Evolutionary conservation across 2,888 invertebrate species (phyloP).

Genomic region (Drosophila pullipes): DNA sequence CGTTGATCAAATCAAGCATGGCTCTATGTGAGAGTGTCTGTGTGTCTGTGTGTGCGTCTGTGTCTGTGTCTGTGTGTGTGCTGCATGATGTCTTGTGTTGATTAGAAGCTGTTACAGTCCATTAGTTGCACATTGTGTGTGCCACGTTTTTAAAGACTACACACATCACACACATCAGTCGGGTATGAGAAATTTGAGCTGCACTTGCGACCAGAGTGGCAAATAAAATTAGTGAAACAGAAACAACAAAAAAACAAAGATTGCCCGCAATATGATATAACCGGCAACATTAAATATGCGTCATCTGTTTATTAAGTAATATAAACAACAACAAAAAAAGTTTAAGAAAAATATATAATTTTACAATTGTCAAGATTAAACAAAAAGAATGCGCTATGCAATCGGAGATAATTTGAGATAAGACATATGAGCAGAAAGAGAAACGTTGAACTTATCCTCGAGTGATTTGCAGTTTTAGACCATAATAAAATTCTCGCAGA

Average conservation of each 20-base stretch:
- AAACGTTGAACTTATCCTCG: fast-evolving
- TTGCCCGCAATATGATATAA: slow-evolving; percentile 34
- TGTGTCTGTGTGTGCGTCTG: background rate
- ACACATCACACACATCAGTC: background rate
- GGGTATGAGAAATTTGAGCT: slow-evolving; percentile 6
- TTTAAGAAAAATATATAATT: background rate
- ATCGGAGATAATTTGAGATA: background rate
- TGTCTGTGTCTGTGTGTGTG: slow-evolving; percentile 18
- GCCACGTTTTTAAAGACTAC: slow-evolving; percentile 14
- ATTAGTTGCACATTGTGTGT: slow-evolving; percentile 63
- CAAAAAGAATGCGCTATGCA: background rate
- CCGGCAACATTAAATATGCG: background rate
- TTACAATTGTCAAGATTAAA: background rate
- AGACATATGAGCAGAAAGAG: background rate
- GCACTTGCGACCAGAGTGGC: slow-evolving; percentile 32
- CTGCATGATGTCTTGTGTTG: slow-evolving; percentile 51
- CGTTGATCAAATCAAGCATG: slow-evolving; percentile 31
- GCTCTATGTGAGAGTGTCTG: background rate
- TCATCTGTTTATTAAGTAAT: background rate
- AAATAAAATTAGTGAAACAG: slow-evolving; percentile 53
- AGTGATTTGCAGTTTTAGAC: background rate
- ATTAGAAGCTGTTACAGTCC: slow-evolving; percentile 59
- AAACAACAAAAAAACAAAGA: slow-evolving; percentile 18
- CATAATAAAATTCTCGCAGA: background rate
- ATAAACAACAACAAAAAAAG: background rate